Evolutionary conservation across 2,113 vertebrate genomes (phyloP).

Genomic region (Rhinoderma darwinii): DNA sequence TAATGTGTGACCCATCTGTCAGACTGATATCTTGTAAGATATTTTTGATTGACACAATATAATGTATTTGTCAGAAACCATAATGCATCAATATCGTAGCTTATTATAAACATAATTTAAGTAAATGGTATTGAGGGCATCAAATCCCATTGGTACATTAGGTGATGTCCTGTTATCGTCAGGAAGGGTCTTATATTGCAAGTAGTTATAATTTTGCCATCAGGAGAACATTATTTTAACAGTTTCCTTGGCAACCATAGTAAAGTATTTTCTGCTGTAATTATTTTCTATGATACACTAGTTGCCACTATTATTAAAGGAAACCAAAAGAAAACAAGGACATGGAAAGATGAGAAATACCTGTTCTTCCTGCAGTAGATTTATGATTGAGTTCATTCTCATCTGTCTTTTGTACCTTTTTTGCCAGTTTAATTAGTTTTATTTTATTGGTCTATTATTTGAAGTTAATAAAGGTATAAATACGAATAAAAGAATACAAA

Average conservation of each 20-base stretch:
- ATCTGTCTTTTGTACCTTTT: not conserved
- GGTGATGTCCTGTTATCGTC: too few species aligned
- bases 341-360: not conserved
- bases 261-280: not conserved
- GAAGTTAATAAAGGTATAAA: too few species aligned
- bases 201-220: not conserved
- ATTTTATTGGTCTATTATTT: too few species aligned
- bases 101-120: too few species aligned
- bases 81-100: too few species aligned
- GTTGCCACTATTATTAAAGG: not conserved
- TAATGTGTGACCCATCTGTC: too few species aligned
- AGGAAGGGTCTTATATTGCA: not conserved
- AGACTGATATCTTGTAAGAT: too few species aligned
- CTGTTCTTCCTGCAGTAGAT: not conserved
- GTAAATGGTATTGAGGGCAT: too few species aligned
- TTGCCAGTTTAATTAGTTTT: not conserved
- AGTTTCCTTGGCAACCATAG: conserved; percentile 37
- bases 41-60: too few species aligned
- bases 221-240: not conserved
- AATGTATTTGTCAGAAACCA: too few species aligned
- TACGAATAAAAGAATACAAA: too few species aligned
- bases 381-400: not conserved
- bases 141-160: too few species aligned
- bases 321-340: not conserved
- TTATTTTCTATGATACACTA: conserved; percentile 1